phyloP scores from a whole-genome alignment of 2,113 vertebrate genomes.

The Marcusenius ussheri region DNA sequence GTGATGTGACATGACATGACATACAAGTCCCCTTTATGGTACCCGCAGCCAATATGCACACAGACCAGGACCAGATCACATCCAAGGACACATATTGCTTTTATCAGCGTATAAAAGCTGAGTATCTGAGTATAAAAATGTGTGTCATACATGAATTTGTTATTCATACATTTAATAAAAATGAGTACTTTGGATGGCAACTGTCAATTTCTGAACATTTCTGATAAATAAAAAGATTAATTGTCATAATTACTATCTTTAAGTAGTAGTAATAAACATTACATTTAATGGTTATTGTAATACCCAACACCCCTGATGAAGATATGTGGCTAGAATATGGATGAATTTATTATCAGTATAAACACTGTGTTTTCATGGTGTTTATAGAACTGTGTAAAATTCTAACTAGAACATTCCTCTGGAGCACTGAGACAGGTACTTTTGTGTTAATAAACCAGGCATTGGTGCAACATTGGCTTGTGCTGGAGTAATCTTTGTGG shows the following conservation, averaged over 20 bases:
- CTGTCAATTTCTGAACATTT: not conserved
- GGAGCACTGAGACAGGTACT: not conserved
- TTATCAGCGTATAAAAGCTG: too few relatives aligned
- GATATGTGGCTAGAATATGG: not conserved
- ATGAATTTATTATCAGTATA: not conserved
- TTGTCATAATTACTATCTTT: not conserved
- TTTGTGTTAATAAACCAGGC: conserved; percentile 19
- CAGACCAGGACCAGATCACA: not conserved
- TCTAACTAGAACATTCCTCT: not conserved
- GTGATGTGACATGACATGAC: conserved; percentile 16
- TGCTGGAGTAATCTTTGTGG: conserved; percentile 3
- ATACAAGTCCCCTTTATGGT: not conserved
- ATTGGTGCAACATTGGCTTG: not conserved
- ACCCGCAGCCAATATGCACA: not conserved
- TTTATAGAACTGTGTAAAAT: not conserved
- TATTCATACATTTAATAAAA: not conserved
- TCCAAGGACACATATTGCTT: not conserved
- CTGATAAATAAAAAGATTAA: not conserved
- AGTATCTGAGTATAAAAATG: not conserved
- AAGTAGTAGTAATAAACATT: not conserved
- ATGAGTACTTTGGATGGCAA: not conserved
- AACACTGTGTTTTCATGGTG: not conserved
- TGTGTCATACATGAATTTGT: not conserved
- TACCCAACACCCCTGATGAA: not conserved
- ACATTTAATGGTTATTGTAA: not conserved